Conservation (phyloP, 2,888 invertebrate species). For the Hylaea fasciaria region DNA sequence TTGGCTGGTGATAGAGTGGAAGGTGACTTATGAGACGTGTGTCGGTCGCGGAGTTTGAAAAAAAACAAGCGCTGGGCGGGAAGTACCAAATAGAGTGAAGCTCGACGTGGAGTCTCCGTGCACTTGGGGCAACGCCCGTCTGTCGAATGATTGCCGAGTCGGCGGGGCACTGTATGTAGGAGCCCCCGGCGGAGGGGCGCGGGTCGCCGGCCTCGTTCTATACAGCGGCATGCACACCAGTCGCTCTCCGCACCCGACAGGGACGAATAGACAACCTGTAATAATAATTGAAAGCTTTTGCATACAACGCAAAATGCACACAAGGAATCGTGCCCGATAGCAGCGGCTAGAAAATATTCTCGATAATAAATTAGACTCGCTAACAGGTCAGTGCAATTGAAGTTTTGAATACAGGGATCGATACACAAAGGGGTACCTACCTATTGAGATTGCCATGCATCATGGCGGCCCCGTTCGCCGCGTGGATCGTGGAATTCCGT, state of each 20-base stretch:
- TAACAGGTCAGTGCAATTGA: conserved; percentile 70
- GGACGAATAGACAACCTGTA: conserved; percentile 55
- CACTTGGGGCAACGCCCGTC: conserved; percentile 42
- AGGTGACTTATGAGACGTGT: conserved; percentile 34
- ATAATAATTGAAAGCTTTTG: conserved; percentile 53
- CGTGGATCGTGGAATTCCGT: conserved; percentile 28
- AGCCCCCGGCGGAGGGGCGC: conserved; percentile 60
- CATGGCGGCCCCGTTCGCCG: conserved; percentile 38
- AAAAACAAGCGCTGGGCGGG: conserved; percentile 13
- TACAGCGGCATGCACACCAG: conserved; percentile 50
- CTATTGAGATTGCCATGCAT: conserved; percentile 36
- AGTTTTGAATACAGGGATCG: conserved; percentile 46
- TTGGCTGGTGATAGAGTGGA: conserved; percentile 2
- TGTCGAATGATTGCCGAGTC: conserved; percentile 52
- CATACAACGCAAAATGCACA: conserved; percentile 56
- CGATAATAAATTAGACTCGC: conserved; percentile 26
- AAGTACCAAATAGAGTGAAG: background rate
- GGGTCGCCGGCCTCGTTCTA: conserved; percentile 53
- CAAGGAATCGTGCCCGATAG: conserved; percentile 49
- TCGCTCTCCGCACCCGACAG: conserved; percentile 63
- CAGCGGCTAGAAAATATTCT: conserved; percentile 48
- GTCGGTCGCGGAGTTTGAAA: conserved; percentile 16
- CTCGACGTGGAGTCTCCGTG: conserved; percentile 21
- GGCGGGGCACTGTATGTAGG: conserved; percentile 38
- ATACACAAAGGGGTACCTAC: conserved; percentile 8